Evolutionary conservation across 2,113 vertebrate genomes (phyloP).

Genomic region (Ciconia maguari): DNA sequence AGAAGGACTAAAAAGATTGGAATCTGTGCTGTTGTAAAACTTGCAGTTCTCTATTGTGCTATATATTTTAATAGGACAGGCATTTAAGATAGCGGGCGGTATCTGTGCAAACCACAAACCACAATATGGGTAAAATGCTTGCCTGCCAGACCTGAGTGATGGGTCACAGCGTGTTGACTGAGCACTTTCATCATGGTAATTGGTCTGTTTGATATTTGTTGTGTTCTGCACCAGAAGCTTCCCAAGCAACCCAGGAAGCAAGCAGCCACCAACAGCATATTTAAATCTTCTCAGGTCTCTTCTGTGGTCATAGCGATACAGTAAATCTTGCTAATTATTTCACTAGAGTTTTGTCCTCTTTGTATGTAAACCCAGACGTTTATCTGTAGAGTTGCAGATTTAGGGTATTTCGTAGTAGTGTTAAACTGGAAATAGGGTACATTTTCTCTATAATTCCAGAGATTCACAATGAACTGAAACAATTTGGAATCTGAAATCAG

Average conservation of each 20-base stretch:
- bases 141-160: not conserved
- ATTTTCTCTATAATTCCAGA: not conserved
- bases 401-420: not conserved
- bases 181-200: not conserved
- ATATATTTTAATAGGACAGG: not conserved
- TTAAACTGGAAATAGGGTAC: not conserved
- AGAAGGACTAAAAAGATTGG: conserved; percentile 10
- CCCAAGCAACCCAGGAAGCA: not conserved
- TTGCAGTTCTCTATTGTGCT: not conserved
- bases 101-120: not conserved
- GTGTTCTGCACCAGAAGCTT: not conserved
- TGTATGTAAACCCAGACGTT: not conserved
- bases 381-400: not conserved
- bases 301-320: not conserved
- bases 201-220: conserved; percentile 1
- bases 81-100: not conserved
- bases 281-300: not conserved
- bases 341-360: not conserved
- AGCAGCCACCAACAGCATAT: not conserved
- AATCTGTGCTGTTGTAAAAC: not conserved
- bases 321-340: conserved; percentile 47
- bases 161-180: not conserved
- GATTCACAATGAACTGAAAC: not conserved
- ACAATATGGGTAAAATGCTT: not conserved
- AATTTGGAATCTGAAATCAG: not conserved